A percentile compares a stretch with the other conserved stretches of the same genome.
Evolutionary conservation across 2,888 invertebrate genomes (phyloP).

Genomic region (Dexiosoma caninum): DNA sequence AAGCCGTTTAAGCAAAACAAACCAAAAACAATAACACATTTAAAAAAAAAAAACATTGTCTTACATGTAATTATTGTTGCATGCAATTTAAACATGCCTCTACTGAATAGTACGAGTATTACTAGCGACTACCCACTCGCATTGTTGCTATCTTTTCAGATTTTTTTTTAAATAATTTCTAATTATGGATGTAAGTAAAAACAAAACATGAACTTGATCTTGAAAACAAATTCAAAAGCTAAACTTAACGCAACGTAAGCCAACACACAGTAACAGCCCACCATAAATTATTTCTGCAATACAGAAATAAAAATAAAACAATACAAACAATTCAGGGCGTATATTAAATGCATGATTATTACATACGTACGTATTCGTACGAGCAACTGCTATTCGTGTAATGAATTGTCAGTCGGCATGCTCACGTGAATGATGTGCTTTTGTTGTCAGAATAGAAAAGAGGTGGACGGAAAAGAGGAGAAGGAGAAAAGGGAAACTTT

Average conservation of each 20-base stretch:
- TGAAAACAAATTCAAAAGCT: constrained; percentile 36
- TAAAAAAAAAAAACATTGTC: constrained; percentile 48
- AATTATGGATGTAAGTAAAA: not conserved
- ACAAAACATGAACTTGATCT: constrained; percentile 59
- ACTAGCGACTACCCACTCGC: constrained; percentile 3
- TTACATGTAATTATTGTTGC: constrained; percentile 59
- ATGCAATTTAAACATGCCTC: constrained; percentile 54
- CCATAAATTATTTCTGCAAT: constrained; percentile 15
- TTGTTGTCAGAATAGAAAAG: not conserved
- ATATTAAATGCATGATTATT: not conserved
- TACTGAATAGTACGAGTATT: not conserved
- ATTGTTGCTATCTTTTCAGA: not conserved
- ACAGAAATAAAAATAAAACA: not conserved
- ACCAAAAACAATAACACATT: not conserved
- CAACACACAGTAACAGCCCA: constrained; percentile 29
- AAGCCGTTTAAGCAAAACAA: constrained; percentile 25
- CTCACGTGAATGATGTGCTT: not conserved
- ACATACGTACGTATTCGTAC: too few species aligned
- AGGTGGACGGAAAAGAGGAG: too few species aligned
- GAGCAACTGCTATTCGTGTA: not conserved
- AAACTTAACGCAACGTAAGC: constrained; percentile 4
- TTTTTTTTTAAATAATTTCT: not conserved
- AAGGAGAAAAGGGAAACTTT: too few species aligned
- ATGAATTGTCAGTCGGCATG: not conserved
- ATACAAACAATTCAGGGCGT: not conserved